These are phyloP conservation scores for Tetheella fluctuosa DNA, from an alignment of 2,888 invertebrate species.

Conservation along the genomic window DNA sequence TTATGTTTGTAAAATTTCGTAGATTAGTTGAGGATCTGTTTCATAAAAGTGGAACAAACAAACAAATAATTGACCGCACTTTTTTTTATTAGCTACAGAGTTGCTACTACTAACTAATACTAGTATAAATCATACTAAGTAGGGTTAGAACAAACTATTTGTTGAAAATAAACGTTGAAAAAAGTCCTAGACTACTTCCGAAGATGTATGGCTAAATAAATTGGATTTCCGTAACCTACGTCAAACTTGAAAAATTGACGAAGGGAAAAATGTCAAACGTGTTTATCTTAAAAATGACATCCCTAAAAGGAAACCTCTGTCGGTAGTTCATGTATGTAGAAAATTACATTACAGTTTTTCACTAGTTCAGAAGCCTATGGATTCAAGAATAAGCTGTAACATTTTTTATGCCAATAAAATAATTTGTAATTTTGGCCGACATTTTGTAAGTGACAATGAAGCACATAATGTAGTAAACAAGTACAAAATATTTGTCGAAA, in stretches of 20 bases:
- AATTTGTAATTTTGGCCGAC: neutral
- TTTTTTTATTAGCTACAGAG: neutral
- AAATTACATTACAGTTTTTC: neutral
- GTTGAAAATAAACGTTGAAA: neutral
- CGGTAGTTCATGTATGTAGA: neutral
- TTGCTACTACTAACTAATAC: too few species aligned
- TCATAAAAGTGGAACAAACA: neutral
- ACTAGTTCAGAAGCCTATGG: too few species aligned
- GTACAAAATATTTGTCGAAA: too few species aligned
- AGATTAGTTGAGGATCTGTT: neutral
- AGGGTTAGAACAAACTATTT: neutral
- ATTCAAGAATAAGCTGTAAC: too few species aligned
- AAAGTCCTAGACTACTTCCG: neutral
- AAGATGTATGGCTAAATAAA: slow-evolving; percentile 5
- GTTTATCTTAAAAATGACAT: neutral
- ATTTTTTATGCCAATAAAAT: too few species aligned
- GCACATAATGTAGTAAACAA: too few species aligned
- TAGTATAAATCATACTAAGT: neutral
- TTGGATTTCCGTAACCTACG: slow-evolving; percentile 8
- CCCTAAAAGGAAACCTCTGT: neutral
- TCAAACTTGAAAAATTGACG: neutral
- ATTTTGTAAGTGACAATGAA: too few species aligned
- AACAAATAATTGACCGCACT: neutral
- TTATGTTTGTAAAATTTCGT: too few species aligned
- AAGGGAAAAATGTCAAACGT: slow-evolving; percentile 1